These are phyloP conservation scores for Channallabes apus DNA, from an alignment of 2,797 vertebrate species.

Conservation along the genomic window DNA sequence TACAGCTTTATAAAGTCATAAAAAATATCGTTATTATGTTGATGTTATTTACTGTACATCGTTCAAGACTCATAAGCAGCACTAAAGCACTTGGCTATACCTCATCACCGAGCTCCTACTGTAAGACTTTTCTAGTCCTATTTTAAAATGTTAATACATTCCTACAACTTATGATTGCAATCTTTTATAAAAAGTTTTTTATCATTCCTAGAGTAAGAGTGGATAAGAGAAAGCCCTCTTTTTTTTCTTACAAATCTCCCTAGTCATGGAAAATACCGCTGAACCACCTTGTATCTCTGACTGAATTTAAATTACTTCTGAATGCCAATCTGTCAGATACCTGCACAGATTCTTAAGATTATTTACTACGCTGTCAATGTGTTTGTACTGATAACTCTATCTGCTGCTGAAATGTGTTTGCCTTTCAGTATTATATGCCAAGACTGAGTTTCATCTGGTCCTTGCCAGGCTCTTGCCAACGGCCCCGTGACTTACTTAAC, in stretches of 20 bases:
- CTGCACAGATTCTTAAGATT: conserved; percentile 27
- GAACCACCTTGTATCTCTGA: conserved; percentile 23
- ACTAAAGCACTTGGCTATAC: background rate
- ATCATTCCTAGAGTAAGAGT: conserved; percentile 5
- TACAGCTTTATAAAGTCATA: background rate
- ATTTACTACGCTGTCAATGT: conserved; percentile 27
- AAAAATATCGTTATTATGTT: background rate
- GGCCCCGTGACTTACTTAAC: background rate
- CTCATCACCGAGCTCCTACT: background rate
- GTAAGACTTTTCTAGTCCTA: background rate
- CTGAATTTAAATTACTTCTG: conserved; percentile 21
- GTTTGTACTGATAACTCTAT: conserved; percentile 32
- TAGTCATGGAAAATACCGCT: conserved; percentile 28
- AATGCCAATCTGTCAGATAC: conserved; percentile 31
- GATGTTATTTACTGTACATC: background rate
- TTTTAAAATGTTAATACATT: conserved; percentile 14
- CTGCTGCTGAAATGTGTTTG: conserved; percentile 10
- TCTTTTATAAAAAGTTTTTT: background rate
- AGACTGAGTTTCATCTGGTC: background rate
- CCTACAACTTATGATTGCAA: background rate
- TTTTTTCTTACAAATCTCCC: conserved; percentile 20
- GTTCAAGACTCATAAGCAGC: background rate
- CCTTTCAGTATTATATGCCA: conserved; percentile 8
- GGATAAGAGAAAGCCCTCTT: conserved; percentile 4
- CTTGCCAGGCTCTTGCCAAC: conserved; percentile 8